Evolutionary conservation across 2,888 invertebrate genomes (phyloP), one percentile per base, ranked within the genome.

Genomic region (Rotaria sp.): DNA sequence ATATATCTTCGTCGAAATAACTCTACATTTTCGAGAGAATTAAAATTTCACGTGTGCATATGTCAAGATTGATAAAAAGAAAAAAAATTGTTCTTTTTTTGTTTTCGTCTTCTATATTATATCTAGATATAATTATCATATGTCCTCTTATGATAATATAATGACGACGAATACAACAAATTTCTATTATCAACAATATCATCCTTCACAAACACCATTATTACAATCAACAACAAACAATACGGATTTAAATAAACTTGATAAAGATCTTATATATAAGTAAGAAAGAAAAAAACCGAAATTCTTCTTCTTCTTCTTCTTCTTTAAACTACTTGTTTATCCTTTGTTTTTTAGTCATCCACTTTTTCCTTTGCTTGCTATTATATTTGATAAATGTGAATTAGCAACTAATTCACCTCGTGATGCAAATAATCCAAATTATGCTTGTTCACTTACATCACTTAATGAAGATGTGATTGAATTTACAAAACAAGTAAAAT

Each of bases 371-470:
- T 94, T 99, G 90, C 94, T 99, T 93, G 97, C 97, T 90, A 94
- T 99, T 91, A 97, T 99, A 92, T 99, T 99, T 93, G 98, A 99
- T 94, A 99, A 99, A 94, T 99, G 99, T 93, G 99, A 99, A 93
- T 93, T 99, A 92, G 99, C 99, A 91, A 99, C 99, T 91, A 98
- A 97, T 93, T 99, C 99, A 90, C 99, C 99, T 88, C 94, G 98
- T 89, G 98, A 99, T 92, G 90, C 96, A 95, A 85, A 92, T 95
- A 90, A 57, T n/a, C 38, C 84, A n/a, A 97, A 96, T 88, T 98
- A 99, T 93, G 97, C 99, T 89, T 99, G 99, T 93, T 98, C 98
- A 90, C 98, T 98, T 89, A 97, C 97, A 93, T 98, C 98, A 92
- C 99, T 99, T 94, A 98, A 97, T 93, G 99, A 99, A 93, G 99